A percentile compares a stretch with the other conserved stretches of the same genome.
Evolutionary conservation across 2,113 vertebrate species (phyloP).

Genomic region (Calyptomena viridis): DNA sequence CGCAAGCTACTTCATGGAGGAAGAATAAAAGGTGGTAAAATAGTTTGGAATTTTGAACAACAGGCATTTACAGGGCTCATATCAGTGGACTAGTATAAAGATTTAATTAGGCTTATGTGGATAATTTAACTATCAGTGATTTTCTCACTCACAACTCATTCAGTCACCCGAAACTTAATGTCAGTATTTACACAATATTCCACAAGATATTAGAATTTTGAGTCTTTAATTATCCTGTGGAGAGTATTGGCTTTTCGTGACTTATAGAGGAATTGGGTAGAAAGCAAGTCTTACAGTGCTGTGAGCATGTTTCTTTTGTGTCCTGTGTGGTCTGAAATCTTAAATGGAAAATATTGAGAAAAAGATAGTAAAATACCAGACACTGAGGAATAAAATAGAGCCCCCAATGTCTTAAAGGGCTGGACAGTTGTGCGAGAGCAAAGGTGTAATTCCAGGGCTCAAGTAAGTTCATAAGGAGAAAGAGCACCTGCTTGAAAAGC

Average conservation of each 20-base stretch:
- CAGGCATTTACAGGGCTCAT: neutral
- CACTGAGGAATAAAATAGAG: neutral
- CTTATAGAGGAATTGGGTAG: neutral
- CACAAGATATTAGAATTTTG: neutral
- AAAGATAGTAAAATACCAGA: neutral
- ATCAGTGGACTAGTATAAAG: neutral
- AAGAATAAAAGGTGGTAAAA: neutral
- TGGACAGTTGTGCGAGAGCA: neutral
- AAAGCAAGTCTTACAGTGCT: neutral
- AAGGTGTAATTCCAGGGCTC: neutral
- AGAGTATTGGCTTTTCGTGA: neutral
- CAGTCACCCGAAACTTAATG: neutral
- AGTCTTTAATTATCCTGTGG: neutral
- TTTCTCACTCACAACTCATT: neutral
- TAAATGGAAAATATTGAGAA: neutral
- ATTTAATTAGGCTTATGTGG: neutral
- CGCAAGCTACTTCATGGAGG: neutral
- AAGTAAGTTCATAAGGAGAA: neutral
- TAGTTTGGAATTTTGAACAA: neutral
- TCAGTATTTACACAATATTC: neutral
- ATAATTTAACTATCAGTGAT: neutral
- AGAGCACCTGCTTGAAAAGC: neutral
- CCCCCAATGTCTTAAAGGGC: neutral
- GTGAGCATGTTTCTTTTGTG: neutral
- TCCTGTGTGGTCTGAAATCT: neutral